phyloP scores from a whole-genome alignment of 2,888 invertebrate genomes.

The Epicampocera succincta region DNA sequence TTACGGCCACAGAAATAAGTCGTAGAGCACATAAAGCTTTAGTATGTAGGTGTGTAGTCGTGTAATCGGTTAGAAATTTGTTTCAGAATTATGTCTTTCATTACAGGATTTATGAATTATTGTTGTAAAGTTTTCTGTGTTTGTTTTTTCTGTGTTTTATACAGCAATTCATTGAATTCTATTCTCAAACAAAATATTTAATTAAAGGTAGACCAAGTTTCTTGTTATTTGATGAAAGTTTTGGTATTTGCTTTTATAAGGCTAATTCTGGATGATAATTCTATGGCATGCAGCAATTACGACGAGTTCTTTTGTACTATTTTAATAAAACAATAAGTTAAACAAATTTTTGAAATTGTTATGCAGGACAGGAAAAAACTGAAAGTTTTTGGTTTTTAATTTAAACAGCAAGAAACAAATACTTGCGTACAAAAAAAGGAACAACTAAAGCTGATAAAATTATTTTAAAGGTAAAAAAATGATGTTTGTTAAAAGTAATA shows the following conservation, averaged over 20 bases:
- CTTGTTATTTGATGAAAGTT: not conserved
- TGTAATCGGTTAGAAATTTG: too few species aligned
- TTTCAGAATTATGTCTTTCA: not conserved
- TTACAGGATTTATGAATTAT: not conserved
- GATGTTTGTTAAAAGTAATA: too few species aligned
- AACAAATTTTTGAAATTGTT: too few species aligned
- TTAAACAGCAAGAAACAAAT: too few species aligned
- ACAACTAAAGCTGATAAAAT: too few species aligned
- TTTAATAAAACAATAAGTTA: too few species aligned
- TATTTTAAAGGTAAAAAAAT: too few species aligned
- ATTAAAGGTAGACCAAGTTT: not conserved
- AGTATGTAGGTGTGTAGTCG: not conserved
- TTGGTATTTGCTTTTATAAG: not conserved
- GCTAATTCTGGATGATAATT: not conserved
- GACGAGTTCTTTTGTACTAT: too few species aligned
- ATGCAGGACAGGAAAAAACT: too few species aligned
- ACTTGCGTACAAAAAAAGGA: too few species aligned
- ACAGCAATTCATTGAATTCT: not conserved
- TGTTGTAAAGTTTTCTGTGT: not conserved
- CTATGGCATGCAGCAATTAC: too few species aligned
- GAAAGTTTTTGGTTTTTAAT: too few species aligned
- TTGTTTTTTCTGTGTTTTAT: not conserved
- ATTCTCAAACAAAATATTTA: constrained; percentile 13
- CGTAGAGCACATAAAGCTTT: constrained; percentile 15
- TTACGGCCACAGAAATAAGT: constrained; percentile 2